Percentiles rank a stretch among this genome's conserved stretches.
These are phyloP conservation scores for Poecilia latipinna DNA, from an alignment of 2,113 vertebrate species.

Conservation along the genomic window DNA sequence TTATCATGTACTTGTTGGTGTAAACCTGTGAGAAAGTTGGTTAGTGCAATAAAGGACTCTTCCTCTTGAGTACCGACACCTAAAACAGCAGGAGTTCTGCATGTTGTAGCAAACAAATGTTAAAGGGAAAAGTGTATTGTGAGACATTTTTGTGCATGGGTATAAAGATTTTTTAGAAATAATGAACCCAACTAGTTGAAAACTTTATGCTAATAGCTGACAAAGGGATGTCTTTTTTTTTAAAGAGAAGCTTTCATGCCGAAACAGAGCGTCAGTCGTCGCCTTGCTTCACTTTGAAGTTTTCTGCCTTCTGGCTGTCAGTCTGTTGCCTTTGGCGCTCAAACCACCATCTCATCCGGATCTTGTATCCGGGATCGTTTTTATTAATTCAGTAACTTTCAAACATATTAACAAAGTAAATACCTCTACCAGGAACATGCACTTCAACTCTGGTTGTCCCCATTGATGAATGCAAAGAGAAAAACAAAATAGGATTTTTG, in stretches of 20 bases:
- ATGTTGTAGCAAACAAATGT: not conserved
- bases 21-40: too few relatives aligned
- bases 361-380: not conserved
- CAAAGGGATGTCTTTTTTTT: not conserved
- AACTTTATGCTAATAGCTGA: not conserved
- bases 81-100: not conserved
- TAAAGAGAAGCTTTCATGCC: slow-evolving; percentile 9
- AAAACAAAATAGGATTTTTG: too few relatives aligned
- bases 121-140: not conserved
- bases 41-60: too few relatives aligned
- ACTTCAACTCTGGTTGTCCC: too few relatives aligned
- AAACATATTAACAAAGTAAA: not conserved
- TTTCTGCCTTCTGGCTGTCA: slow-evolving; percentile 4
- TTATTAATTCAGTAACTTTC: not conserved
- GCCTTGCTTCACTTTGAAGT: not conserved
- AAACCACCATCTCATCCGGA: not conserved
- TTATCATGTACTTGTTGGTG: too few relatives aligned
- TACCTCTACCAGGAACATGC: too few relatives aligned
- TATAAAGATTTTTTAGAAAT: not conserved
- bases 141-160: not conserved
- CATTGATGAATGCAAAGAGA: too few relatives aligned
- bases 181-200: not conserved
- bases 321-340: not conserved
- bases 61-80: not conserved
- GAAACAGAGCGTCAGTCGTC: not conserved